phyloP scores from a whole-genome alignment of 2,888 invertebrate species.

The Onthophagus sagittarius region DNA sequence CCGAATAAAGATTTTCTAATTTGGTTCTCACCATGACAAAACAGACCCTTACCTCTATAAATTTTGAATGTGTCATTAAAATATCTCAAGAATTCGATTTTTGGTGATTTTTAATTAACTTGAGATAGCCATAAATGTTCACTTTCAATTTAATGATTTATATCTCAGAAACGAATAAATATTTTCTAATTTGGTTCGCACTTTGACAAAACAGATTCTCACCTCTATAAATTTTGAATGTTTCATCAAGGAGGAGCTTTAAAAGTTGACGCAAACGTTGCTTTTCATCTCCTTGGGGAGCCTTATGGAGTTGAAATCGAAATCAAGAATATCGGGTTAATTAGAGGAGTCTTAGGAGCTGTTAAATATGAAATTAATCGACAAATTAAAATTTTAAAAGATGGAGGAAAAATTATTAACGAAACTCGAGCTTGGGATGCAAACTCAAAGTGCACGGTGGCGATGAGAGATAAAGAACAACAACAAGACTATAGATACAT shows the following conservation, averaged over 20 bases:
- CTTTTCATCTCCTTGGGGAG: conserved; percentile 69
- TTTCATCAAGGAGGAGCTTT: conserved; percentile 96
- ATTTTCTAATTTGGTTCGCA: no score
- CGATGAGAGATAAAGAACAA: conserved; percentile 96
- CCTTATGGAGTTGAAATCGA: conserved; percentile 83
- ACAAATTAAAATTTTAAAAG: conserved; percentile 67
- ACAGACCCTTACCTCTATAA: no score
- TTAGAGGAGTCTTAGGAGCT: conserved; percentile 82
- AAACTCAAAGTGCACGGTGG: conserved; percentile 64
- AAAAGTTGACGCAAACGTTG: conserved; percentile 96
- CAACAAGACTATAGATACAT: conserved; percentile 85
- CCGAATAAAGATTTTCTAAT: no score
- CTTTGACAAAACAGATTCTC: no score
- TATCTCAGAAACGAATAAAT: no score
- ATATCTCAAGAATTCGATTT: no score
- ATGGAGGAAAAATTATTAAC: conserved; percentile 70
- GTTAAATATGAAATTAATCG: conserved; percentile 83
- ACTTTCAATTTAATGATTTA: no score
- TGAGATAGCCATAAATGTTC: no score
- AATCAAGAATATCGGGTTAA: conserved; percentile 93
- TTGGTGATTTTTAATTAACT: no score
- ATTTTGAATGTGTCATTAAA: no score
- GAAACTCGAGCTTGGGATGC: conserved; percentile 91
- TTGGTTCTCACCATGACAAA: no score
- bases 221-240: no score